Conservation (phyloP, 2,888 invertebrate genomes). For the Ceraclea dissimilis region DNA sequence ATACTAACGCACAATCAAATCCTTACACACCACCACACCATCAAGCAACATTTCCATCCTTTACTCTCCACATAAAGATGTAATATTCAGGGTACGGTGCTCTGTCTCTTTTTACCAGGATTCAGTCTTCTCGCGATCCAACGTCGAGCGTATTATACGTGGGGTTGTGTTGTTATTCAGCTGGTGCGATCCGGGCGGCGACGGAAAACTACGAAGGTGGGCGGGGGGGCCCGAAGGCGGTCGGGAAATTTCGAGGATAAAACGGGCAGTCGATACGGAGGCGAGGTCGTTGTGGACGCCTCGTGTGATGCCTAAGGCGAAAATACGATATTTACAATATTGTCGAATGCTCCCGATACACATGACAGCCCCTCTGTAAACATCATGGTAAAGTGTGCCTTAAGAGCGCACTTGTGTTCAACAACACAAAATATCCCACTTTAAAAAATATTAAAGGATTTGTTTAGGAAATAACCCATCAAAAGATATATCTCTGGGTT, state of each 20-base stretch:
- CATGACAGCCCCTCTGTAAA: no score
- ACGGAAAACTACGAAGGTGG: conserved; percentile 28
- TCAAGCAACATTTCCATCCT: neutral
- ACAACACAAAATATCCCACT: no score
- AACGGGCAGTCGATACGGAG: conserved; percentile 50
- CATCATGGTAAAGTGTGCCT: no score
- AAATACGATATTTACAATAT: conserved; percentile 11
- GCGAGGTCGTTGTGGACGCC: conserved; percentile 23
- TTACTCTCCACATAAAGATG: neutral
- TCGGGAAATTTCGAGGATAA: conserved; percentile 24
- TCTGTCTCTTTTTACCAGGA: conserved; percentile 5
- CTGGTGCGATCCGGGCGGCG: conserved; percentile 28
- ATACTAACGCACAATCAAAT: neutral
- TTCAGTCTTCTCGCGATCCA: conserved; percentile 1
- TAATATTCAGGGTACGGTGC: neutral
- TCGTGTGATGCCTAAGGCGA: conserved; percentile 10
- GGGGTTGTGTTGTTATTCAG: conserved; percentile 20
- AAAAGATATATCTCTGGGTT: no score
- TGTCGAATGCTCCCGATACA: conserved; percentile 1
- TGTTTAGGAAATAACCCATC: no score
- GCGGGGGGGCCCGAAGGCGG: conserved; percentile 34
- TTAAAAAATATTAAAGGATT: no score
- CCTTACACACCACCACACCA: neutral
- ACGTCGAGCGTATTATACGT: neutral
- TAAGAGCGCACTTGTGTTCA: no score